Base-by-base conservation (phyloP, 2,113 vertebrate species). In the Petroica traversi region DNA sequence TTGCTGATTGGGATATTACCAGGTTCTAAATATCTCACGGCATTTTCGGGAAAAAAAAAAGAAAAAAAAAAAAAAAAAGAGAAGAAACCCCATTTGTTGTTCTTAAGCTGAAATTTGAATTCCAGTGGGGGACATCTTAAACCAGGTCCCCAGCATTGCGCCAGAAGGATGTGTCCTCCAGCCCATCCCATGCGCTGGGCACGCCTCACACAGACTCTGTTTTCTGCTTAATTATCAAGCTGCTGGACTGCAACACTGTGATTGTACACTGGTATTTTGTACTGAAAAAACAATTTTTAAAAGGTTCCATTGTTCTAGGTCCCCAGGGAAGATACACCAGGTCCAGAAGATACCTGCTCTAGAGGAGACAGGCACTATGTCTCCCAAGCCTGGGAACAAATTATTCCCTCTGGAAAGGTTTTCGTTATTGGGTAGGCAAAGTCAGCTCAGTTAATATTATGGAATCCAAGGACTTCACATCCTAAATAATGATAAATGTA, bases 161-260 rank as follows among this genome's bases (percentile, higher is more conserved):
- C 16, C 45, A 17, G 9, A 46, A 61, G 41, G 5, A 48, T 23
- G 28, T 28, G 11, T 57, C n/a, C n/a, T 69, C 20, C 55, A 40
- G n/a, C 12, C 74, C 8, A 45, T 58, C 19, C 46, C 19, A 31
- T 0, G 0, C 14, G 8, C 51, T 9, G 9, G 66, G 28, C 20
- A 58, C 12, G n/a, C 16, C 51, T 36, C 46, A 34, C 18, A n/a
- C 4, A 24, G 5, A 20, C 36, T 75, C 48, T 12, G 19, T n/a
- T 43, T 87, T 61, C 41, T 13, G 20, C 26, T 41, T 29, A 71
- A 64, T 11, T 28, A 86, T n/a, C 51, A 72, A 34, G 22, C 26
- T 64, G 19, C 5, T 80, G 71, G 20, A 45, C 34, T 33, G 26
- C 13, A 82, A 26, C 33, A 19, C 36, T 59, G 16, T 1, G 3